Conservation (phyloP, 2,113 vertebrate species). For the Pleuronectes platessa region DNA sequence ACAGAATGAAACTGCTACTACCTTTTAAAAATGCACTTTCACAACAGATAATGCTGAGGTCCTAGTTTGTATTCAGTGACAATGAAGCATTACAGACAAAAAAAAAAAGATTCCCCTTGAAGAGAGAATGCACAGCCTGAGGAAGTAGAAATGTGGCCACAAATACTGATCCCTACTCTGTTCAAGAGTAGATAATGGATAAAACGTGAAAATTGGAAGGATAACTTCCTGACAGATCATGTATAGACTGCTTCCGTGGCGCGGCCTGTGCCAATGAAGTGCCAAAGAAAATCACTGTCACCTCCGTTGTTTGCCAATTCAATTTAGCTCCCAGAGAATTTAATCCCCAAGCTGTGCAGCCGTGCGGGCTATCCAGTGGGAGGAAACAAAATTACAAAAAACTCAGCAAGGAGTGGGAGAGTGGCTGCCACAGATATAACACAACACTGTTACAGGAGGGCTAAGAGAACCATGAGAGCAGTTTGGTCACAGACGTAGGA, state of each 20-base stretch:
- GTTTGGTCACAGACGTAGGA: not conserved
- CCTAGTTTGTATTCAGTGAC: conserved; percentile 13
- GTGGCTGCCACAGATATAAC: conserved; percentile 43
- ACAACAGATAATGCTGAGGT: conserved; percentile 32
- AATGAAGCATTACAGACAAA: conserved; percentile 3
- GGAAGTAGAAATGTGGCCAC: not conserved
- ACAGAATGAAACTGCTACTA: conserved; percentile 14
- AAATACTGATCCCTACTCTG: not conserved
- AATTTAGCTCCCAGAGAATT: conserved; percentile 74
- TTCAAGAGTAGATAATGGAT: conserved; percentile 7
- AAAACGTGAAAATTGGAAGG: conserved; percentile 20
- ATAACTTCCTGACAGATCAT: conserved; percentile 39
- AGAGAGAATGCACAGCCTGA: not conserved
- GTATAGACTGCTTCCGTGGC: conserved; percentile 8
- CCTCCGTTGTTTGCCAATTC: conserved; percentile 69
- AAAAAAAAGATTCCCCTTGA: not conserved
- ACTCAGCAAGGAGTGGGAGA: conserved; percentile 41
- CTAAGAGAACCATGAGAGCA: conserved; percentile 8
- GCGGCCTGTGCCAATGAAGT: conserved; percentile 48
- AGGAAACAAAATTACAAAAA: conserved; percentile 65
- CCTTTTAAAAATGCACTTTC: conserved; percentile 31
- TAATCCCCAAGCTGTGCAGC: conserved; percentile 66
- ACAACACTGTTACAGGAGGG: conserved; percentile 3
- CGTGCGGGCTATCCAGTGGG: conserved; percentile 46
- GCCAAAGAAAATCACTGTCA: conserved; percentile 71